Evolutionary conservation across 2,888 invertebrate genomes (phyloP).

Genomic region (Cephalotes varians): DNA sequence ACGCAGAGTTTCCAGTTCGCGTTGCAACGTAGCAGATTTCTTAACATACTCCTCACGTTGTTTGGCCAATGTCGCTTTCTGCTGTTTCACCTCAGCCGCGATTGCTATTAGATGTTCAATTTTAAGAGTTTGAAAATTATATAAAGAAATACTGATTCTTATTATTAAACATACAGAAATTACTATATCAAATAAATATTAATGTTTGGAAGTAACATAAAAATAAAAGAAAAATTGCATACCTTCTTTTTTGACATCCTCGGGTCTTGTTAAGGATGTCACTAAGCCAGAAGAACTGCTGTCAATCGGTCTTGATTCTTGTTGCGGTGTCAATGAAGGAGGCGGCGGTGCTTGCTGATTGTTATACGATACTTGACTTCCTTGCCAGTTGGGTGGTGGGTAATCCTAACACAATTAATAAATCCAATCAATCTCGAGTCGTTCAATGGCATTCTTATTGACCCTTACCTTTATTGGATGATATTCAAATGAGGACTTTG

Average conservation of each 20-base stretch:
- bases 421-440: constrained; percentile 63
- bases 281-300: constrained; percentile 71
- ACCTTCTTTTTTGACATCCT: constrained; percentile 85
- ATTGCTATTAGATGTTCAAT: constrained; percentile 87
- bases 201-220: neutral
- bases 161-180: neutral
- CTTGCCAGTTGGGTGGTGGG: constrained; percentile 83
- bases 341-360: constrained; percentile 82
- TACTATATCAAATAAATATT: neutral
- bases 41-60: constrained; percentile 94
- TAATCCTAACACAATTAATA: constrained; percentile 82
- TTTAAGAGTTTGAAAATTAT: constrained; percentile 56
- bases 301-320: constrained; percentile 79
- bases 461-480: constrained; percentile 80
- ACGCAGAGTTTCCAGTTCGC: constrained; percentile 92
- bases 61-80: constrained; percentile 92
- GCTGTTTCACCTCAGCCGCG: constrained; percentile 93
- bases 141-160: neutral
- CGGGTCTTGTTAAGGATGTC: constrained; percentile 79
- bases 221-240: constrained; percentile 26
- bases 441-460: constrained; percentile 63
- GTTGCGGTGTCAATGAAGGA: constrained; percentile 76
- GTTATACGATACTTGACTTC: constrained; percentile 82
- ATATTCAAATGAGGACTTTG: constrained; percentile 79
- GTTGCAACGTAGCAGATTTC: constrained; percentile 91